phyloP scores from a whole-genome alignment of 2,888 invertebrate species.

The Pinctada fucata region DNA sequence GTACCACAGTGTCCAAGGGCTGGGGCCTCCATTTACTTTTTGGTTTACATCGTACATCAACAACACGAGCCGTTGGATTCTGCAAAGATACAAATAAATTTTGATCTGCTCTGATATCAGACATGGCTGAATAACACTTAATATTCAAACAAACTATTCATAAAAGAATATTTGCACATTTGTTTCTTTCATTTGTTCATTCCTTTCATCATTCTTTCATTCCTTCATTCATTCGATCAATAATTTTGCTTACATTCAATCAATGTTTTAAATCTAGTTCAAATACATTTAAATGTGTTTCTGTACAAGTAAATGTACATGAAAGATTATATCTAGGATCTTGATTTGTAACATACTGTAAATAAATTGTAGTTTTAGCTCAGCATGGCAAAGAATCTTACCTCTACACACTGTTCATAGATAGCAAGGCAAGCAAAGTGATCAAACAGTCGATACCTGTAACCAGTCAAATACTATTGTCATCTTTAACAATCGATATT shows the following conservation, averaged over 20 bases:
- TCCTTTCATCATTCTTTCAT: too few species aligned
- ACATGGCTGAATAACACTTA: not conserved
- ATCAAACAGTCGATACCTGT: conserved; percentile 88
- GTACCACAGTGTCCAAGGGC: conserved; percentile 95
- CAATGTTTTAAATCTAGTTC: too few species aligned
- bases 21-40: conserved; percentile 97
- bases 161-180: too few species aligned
- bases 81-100: conserved; percentile 43
- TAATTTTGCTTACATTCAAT: too few species aligned
- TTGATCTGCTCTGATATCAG: not conserved
- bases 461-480: conserved; percentile 23
- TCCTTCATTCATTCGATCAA: not conserved
- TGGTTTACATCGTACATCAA: conserved; percentile 84
- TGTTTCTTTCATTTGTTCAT: too few species aligned
- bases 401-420: conserved; percentile 85
- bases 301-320: too few species aligned
- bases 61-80: conserved; percentile 75
- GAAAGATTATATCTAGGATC: too few species aligned
- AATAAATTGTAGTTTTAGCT: too few species aligned
- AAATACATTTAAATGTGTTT: too few species aligned
- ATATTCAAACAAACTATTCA: not conserved
- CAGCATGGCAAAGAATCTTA: conserved; percentile 34
- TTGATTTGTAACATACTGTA: too few species aligned
- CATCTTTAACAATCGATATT: too few species aligned
- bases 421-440: conserved; percentile 88